Conservation (phyloP, 1,140 invertebrate species). For the Drosophila willistoni region DNA sequence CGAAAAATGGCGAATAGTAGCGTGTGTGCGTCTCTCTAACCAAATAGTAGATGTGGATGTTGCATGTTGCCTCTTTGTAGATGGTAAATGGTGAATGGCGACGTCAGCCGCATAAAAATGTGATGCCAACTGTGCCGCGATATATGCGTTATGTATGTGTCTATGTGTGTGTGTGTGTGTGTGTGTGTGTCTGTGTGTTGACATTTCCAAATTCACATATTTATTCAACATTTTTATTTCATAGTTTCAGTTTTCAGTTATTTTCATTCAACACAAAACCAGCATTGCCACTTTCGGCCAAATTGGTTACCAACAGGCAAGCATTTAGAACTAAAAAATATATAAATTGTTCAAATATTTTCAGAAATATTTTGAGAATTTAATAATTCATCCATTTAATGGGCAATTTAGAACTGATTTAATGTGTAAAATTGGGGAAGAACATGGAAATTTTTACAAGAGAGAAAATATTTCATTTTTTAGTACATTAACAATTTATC, state of each 20-base stretch:
- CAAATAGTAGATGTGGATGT: conserved; percentile 25
- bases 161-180: background rate
- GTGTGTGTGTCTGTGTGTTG: conserved; percentile 36
- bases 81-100: conserved; percentile 16
- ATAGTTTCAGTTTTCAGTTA: conserved; percentile 5
- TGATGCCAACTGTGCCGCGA: conserved; percentile 12
- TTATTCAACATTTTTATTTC: conserved; percentile 40
- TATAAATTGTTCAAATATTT: background rate
- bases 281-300: background rate
- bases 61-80: conserved; percentile 2
- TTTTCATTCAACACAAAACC: conserved; percentile 6
- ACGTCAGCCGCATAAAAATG: conserved; percentile 24
- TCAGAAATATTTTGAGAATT: background rate
- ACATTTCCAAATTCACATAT: conserved; percentile 51
- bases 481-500: too few species aligned
- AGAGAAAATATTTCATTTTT: background rate
- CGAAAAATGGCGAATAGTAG: conserved; percentile 32
- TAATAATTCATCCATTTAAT: background rate
- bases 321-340: background rate
- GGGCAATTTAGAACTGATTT: conserved; percentile 6
- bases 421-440: background rate
- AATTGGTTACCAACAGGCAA: background rate
- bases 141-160: background rate
- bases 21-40: background rate
- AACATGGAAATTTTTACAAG: too few species aligned